Conservation (phyloP, 2,797 vertebrate genomes). For the Acanthiza pusilla region DNA sequence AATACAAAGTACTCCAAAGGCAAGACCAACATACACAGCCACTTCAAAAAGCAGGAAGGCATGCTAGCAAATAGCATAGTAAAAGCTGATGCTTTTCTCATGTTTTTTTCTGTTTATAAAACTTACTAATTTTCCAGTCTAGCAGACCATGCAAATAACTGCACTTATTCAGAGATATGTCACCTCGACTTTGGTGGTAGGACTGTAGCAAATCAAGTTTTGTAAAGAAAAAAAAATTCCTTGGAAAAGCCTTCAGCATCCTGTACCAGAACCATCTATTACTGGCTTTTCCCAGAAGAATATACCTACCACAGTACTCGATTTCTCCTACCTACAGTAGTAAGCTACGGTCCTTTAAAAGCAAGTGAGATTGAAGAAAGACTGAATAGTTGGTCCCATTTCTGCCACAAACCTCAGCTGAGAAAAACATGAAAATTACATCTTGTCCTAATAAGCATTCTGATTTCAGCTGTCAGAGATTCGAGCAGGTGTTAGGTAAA, state of each 20-base stretch:
- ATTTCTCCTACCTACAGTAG: background rate
- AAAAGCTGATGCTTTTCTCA: background rate
- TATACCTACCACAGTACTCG: background rate
- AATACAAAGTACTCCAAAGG: background rate
- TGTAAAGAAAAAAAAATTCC: background rate
- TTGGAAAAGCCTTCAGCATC: background rate
- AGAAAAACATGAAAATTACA: slow-evolving; percentile 14
- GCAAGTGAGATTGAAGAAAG: background rate
- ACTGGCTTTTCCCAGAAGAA: background rate
- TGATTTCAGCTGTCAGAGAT: slow-evolving; percentile 38
- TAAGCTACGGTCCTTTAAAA: background rate
- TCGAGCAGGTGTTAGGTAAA: slow-evolving; percentile 52
- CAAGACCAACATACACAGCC: background rate
- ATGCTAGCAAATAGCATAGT: background rate
- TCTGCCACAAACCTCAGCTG: background rate
- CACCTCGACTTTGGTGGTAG: background rate
- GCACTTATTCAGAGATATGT: background rate
- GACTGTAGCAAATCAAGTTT: background rate
- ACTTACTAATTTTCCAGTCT: background rate
- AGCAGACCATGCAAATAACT: background rate
- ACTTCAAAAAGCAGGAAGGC: background rate
- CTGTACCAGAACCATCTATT: background rate
- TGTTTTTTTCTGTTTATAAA: background rate
- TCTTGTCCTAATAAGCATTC: background rate
- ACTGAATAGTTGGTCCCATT: background rate